A percentile compares a stretch with the other conserved stretches of the same genome.
These are phyloP conservation scores for Monochamus alternatus DNA, from an alignment of 2,888 invertebrate genomes.

Conservation along the genomic window DNA sequence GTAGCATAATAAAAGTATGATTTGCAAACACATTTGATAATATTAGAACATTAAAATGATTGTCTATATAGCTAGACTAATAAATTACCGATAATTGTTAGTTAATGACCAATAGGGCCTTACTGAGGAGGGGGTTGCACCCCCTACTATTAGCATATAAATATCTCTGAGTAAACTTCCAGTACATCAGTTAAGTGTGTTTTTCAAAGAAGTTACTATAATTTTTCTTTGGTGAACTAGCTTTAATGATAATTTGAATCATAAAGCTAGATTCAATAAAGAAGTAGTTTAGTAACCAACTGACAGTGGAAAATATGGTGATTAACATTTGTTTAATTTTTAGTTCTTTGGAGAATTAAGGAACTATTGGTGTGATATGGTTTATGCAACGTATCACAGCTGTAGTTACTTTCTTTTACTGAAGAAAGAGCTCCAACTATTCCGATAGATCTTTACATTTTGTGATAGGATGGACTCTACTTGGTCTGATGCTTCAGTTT, in stretches of 20 bases:
- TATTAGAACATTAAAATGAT: constrained; percentile 15
- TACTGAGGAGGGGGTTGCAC: not conserved
- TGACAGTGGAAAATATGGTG: constrained; percentile 34
- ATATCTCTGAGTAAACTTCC: not conserved
- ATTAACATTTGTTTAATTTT: not conserved
- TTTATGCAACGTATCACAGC: constrained; percentile 67
- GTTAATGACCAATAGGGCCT: constrained; percentile 23
- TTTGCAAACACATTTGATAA: not conserved
- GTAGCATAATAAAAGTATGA: not conserved
- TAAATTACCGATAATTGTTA: constrained; percentile 2
- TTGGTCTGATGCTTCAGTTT: constrained; percentile 49
- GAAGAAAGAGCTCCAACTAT: not conserved
- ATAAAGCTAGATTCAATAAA: constrained; percentile 71
- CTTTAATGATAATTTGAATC: constrained; percentile 66
- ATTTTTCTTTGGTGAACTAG: constrained; percentile 76
- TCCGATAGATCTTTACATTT: constrained; percentile 8
- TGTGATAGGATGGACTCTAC: constrained; percentile 29
- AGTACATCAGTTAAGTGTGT: constrained; percentile 11
- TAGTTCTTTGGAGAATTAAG: constrained; percentile 59
- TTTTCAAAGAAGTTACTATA: constrained; percentile 8
- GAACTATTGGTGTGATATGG: constrained; percentile 70
- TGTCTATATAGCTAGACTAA: not conserved
- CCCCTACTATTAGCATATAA: constrained; percentile 9
- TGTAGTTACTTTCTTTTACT: constrained; percentile 66
- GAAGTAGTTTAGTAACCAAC: constrained; percentile 54